Base-by-base conservation (phyloP, 30 jellyfish, hydroid and myxozoan genomes). In the Pelagia noctiluca region DNA sequence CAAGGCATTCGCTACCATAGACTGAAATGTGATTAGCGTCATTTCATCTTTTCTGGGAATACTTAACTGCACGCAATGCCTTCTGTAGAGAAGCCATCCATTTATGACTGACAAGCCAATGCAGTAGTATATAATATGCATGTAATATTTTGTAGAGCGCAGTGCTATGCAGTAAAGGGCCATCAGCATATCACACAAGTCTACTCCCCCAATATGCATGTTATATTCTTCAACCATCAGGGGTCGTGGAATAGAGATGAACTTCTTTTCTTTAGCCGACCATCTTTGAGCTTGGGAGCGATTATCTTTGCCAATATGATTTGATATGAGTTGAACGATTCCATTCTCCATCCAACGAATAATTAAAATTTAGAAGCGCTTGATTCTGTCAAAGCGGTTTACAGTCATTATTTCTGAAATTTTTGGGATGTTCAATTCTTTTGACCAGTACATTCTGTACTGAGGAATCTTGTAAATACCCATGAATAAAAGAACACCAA, bases 401-500 rank as follows among this genome's bases (percentile, higher is more conserved):
- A n/a, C n/a, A n/a, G n/a, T n/a, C n/a, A n/a, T 71, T 38, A 32
- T 46, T 34, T 71, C 83, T 0, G 86, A 74, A 2, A 74, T 3
- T 10, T 74, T 50, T 46, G 86, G 76, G 29, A 74, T 74, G 1
- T 75, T 47, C 2, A 75, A 13, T 8, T 74, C 72, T 13, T 34
- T 74, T 42, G 57, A 42, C 86, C 75, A 48, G 49, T 47, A 74
- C 86, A 74, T 3, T 22, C 86, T 30, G 49, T 47, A 74, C 32
- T 74, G 78, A 16, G 76, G 75, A 38, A 12, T 12, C 23, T 74
- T 74, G 86, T 42, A 42, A 35, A 74, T 74, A 32, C 86, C 86
- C 82, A n/a, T 33, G 35, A 13, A 69, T 23, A 69, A 30, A 30
- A 69, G 82, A 32, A 69, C 37, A 4, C 75, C 86, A 38, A 49